Evolutionary conservation across 2,888 invertebrate species (phyloP).

Genomic region (Colostygia pectinataria): DNA sequence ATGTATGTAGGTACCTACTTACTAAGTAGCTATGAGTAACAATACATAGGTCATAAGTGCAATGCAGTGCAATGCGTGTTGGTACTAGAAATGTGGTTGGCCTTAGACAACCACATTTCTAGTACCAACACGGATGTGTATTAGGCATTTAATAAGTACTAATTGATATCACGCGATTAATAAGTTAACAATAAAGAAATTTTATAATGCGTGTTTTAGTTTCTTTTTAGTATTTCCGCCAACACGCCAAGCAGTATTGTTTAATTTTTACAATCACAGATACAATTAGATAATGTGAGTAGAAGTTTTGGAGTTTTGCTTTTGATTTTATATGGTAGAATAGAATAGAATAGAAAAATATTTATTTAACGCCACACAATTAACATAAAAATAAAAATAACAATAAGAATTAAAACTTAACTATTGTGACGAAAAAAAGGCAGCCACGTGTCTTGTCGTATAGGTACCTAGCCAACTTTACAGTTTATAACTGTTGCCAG

Average conservation of each 20-base stretch:
- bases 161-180: constrained; percentile 32
- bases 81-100: too few species aligned
- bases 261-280: constrained; percentile 33
- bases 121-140: constrained; percentile 9
- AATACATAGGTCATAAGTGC: constrained; percentile 13
- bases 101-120: constrained; percentile 7
- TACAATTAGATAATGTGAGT: constrained; percentile 32
- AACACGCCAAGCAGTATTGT: constrained; percentile 36
- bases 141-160: constrained; percentile 11
- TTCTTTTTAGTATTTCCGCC: constrained; percentile 30
- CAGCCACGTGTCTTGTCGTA: too few species aligned
- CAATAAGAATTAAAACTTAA: too few species aligned
- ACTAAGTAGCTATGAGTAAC: too few species aligned
- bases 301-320: constrained; percentile 24
- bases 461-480: too few species aligned
- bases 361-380: too few species aligned
- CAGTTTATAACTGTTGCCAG: too few species aligned
- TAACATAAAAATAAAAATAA: too few species aligned
- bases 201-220: constrained; percentile 32
- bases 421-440: too few species aligned
- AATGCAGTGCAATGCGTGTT: constrained; percentile 3
- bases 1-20: too few species aligned
- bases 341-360: too few species aligned
- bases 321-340: constrained; percentile 3
- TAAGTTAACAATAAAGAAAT: constrained; percentile 36